Percentiles rank a stretch among this genome's conserved stretches.
Evolutionary conservation across 2,113 vertebrate species (phyloP).

Genomic region (Cairina moschata): DNA sequence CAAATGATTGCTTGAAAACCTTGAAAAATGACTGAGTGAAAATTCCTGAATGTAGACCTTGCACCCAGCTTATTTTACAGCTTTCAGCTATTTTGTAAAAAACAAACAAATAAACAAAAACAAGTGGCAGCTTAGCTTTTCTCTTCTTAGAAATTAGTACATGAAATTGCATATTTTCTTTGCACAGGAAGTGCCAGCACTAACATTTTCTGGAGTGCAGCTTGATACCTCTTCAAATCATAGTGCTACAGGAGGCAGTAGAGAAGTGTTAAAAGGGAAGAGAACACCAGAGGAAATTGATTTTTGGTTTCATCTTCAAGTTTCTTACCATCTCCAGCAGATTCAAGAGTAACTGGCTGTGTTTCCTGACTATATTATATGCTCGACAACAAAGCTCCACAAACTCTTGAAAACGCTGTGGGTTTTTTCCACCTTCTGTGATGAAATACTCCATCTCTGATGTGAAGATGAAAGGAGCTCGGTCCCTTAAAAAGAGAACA

Average conservation of each 20-base stretch:
- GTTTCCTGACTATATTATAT: constrained; percentile 85
- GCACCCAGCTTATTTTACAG: not conserved
- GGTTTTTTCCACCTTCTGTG: constrained; percentile 86
- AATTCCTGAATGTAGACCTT: not conserved
- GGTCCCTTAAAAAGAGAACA: constrained; percentile 79
- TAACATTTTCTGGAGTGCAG: not conserved
- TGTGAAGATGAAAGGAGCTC: constrained; percentile 90
- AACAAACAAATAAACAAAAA: not conserved
- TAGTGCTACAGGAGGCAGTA: not conserved
- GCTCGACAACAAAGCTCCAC: constrained; percentile 91
- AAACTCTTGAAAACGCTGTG: constrained; percentile 85
- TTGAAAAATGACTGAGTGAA: not conserved
- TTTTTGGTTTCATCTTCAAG: constrained; percentile 19
- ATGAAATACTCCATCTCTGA: constrained; percentile 94
- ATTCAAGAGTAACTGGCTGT: constrained; percentile 83
- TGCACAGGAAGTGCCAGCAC: not conserved
- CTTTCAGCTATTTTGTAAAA: not conserved
- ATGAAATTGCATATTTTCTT: not conserved
- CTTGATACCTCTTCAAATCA: not conserved
- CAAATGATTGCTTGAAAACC: not conserved
- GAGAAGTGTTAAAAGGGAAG: not conserved
- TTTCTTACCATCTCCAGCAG: constrained; percentile 88
- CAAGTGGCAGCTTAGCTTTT: not conserved
- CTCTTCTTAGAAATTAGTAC: not conserved
- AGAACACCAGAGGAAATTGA: not conserved